Base-by-base conservation (phyloP, 2,797 vertebrate genomes). In the Otolemur crassicaudatus region DNA sequence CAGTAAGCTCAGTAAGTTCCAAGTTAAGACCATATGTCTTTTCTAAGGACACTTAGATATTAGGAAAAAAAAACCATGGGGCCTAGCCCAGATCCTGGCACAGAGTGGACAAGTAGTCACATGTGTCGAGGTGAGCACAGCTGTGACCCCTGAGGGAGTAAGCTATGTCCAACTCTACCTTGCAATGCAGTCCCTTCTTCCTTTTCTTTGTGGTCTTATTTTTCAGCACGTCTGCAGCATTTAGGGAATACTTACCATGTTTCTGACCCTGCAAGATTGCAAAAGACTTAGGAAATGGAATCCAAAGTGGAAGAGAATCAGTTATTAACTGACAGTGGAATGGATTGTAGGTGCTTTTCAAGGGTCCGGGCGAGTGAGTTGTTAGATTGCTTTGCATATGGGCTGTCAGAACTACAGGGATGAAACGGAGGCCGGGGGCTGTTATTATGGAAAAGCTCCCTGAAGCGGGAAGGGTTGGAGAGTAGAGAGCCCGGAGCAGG, bases 211-310 rank as follows among this genome's bases (percentile, higher is more conserved):
- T 2, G 9, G 19, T 90, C 77, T 77, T 58, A 5, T 23, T 22
- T 80, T 86, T 53, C 23, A 60, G 31, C 34, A n/a, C 40, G 72
- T 92, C 5, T 12, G 65, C 53, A 79, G 37, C 94, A 73, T n/a
- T 69, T 27, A 7, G 72, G 77, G 87, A 70, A 58, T 79, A 31
- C 72, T 73, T 31, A 29, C 67, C 9, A 2, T 49, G 43, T 87
- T 69, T 84, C 79, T 11, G 29, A 46, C 70, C 29, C 49, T 19
- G 56, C 58, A 29, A 49, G 87, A 56, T 67, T 12, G 56, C 73
- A 58, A 34, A 95, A 83, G 69, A 76, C 67, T 90, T 92, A 76
- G 69, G 69, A 90, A 72, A 72, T 13, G 13, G 77, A 82, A n/a
- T 72, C 70, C 29, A n/a, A 29, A 58, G 1, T 53, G 83, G 87